Percentiles rank a stretch among this genome's conserved stretches.
phyloP scores from a whole-genome alignment of 2,113 vertebrate genomes.

The Scatophagus argus region DNA sequence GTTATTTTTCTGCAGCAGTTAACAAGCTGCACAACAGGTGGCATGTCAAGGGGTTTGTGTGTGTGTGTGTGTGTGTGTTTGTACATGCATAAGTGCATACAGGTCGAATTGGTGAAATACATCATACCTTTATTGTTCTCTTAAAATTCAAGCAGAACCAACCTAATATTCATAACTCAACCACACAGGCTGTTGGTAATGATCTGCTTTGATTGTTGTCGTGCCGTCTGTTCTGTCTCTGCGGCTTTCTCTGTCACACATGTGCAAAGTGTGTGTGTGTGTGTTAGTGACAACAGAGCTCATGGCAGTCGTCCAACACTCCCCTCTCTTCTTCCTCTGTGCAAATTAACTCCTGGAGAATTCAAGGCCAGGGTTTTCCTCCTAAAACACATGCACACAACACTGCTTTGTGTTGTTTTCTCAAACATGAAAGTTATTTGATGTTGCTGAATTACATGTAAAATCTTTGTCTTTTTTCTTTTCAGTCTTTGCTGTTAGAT shows the following conservation, averaged over 20 bases:
- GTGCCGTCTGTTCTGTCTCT: background rate
- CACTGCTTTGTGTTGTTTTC: background rate
- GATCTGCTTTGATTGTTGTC: background rate
- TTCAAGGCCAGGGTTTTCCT: conserved; percentile 22
- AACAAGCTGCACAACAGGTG: conserved; percentile 63
- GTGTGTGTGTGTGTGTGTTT: background rate
- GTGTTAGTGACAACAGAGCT: conserved; percentile 27
- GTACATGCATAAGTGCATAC: background rate
- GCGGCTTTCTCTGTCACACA: background rate
- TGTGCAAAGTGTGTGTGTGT: conserved; percentile 3
- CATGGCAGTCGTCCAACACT: conserved; percentile 29
- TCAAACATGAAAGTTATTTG: background rate
- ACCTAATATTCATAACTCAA: background rate
- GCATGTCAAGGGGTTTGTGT: background rate
- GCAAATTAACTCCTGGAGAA: conserved; percentile 57
- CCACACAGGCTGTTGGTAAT: background rate
- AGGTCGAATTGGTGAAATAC: background rate
- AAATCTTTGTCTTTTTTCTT: too few relatives aligned
- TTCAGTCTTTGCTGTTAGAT: background rate
- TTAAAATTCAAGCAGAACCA: background rate
- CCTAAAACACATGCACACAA: background rate
- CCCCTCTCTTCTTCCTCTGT: conserved; percentile 30
- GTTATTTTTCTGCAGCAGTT: conserved; percentile 60
- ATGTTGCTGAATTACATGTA: background rate
- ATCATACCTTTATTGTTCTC: background rate